Evolutionary conservation across 2,888 invertebrate species (phyloP).

Genomic region (Agonopterix arenella): DNA sequence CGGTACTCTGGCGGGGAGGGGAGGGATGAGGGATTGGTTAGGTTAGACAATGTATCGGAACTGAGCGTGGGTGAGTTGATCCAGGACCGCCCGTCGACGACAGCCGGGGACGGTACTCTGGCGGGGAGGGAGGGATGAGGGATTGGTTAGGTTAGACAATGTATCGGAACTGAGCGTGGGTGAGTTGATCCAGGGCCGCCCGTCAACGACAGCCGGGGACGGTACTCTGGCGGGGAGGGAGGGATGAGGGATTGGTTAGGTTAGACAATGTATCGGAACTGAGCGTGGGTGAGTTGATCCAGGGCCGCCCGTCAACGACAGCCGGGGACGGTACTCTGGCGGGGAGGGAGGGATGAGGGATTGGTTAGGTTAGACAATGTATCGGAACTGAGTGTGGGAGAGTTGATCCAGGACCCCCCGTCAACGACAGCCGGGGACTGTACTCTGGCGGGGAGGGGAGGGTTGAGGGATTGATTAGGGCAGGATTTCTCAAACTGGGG

Average conservation of each 20-base stretch:
- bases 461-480: neutral
- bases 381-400: neutral
- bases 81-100: conserved; percentile 18
- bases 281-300: conserved; percentile 15
- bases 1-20: conserved; percentile 8
- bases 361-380: neutral
- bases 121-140: neutral
- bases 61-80: conserved; percentile 14
- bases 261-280: too few species aligned
- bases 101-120: conserved; percentile 7
- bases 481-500: neutral
- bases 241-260: neutral
- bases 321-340: conserved; percentile 7
- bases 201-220: conserved; percentile 10
- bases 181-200: conserved; percentile 21
- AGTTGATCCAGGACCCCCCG: conserved; percentile 22
- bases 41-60: too few species aligned
- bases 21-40: neutral
- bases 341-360: neutral
- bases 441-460: conserved; percentile 6
- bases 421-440: conserved; percentile 9
- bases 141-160: neutral
- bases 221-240: conserved; percentile 6
- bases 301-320: conserved; percentile 17
- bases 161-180: too few species aligned